These are phyloP conservation scores for Anas flavirostris DNA, from an alignment of 2,797 vertebrate species.

Conservation along the genomic window DNA sequence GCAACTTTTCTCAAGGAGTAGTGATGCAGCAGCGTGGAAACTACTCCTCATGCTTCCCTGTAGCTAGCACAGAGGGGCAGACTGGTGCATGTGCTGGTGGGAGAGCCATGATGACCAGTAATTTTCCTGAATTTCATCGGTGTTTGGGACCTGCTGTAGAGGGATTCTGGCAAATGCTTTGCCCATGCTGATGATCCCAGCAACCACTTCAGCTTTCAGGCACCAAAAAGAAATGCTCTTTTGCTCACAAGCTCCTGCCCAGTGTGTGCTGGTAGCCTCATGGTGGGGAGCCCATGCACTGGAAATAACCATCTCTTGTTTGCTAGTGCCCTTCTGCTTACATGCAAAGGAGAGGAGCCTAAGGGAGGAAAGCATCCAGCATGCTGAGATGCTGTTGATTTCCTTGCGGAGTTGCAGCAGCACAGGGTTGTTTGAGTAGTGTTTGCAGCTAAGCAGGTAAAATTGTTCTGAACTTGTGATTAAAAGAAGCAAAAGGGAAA, in stretches of 20 bases:
- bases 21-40: not conserved
- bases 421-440: not conserved
- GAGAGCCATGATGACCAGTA: not conserved
- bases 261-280: not conserved
- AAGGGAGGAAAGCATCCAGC: not conserved
- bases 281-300: accelerated
- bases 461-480: not conserved
- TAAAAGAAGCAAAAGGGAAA: not conserved
- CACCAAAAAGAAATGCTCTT: no score
- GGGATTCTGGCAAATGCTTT: not conserved
- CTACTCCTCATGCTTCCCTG: accelerated
- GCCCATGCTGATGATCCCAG: accelerated
- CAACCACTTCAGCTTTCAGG: not conserved
- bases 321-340: not conserved
- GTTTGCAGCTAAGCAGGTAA: not conserved
- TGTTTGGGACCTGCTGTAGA: not conserved
- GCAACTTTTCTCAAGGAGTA: not conserved
- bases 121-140: not conserved
- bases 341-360: not conserved
- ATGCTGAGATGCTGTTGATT: not conserved
- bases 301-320: not conserved
- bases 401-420: not conserved
- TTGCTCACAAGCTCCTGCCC: not conserved
- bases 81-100: not conserved
- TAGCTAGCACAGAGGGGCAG: not conserved